Base-by-base conservation (phyloP, 1,140 invertebrate species). In the Condylostylus longicornis region DNA sequence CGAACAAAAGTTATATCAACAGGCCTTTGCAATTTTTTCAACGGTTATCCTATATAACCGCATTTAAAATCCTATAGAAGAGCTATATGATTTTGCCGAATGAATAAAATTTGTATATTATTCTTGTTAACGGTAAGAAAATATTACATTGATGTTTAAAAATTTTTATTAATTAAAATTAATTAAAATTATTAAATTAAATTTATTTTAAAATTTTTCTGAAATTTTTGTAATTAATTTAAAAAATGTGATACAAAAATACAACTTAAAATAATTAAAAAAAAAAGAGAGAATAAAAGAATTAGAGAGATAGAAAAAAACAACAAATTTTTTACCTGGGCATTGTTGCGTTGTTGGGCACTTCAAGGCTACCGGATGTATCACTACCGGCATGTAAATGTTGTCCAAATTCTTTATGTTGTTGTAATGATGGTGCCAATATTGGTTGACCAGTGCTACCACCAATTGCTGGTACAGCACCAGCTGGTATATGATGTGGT, bases 271-370 rank as follows among this genome's bases (percentile, higher is more conserved):
- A 15, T 19, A n/a, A 27, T 27, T 27, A n/a, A 5, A 23, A 6
- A 5, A 6, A 5, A 23, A 23, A 23, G 10, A 23, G 6, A 23
- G 22, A 6, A 6, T 6, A 23, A 10, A 23, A 6, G 22, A 6
- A 10, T 23, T 5, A 6, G 5, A 23, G 5, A 23, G 10, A 23
- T 23, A 30, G 13, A 30, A 30, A 8, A 30, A 8, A 15, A 15
- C 6, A 7, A 8, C 7, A 12, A 5, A 18, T 7, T 2, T 23
- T 22, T 40, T 46, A 58, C 55, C 55, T 58, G 4, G 53, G 43
- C 35, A 58, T n/a, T n/a, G n/a, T 56, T 30, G 43, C 42, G 35
- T 45, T 58, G 33, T 43, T 56, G 8, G 55, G 51, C 12, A 58
- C 47, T 28, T 55, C 55, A 38, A 58, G 51, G 35, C 41, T 45